Percentiles rank a stretch among this genome's conserved stretches.
Conservation (phyloP, 2,888 invertebrate species). For the Epirrhoe tristata region DNA sequence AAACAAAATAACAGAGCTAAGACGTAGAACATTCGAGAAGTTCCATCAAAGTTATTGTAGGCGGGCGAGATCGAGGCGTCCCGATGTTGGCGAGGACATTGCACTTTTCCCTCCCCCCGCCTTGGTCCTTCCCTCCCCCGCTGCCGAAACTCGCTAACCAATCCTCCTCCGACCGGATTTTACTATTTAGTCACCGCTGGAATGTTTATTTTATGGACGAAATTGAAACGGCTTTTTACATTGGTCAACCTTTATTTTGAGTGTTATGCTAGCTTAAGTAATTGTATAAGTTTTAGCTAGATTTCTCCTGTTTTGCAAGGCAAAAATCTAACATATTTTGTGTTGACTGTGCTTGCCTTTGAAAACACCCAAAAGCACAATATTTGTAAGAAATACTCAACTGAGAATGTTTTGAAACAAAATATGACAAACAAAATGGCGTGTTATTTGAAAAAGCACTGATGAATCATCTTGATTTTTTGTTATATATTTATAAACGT, state of each 20-base stretch:
- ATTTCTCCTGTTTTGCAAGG: no score
- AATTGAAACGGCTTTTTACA: constrained; percentile 42
- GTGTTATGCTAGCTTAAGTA: no score
- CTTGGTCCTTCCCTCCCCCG: constrained; percentile 73
- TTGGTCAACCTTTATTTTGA: constrained; percentile 9
- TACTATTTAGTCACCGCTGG: constrained; percentile 73
- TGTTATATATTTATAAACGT: neutral
- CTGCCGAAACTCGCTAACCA: constrained; percentile 80
- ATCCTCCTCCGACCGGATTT: constrained; percentile 75
- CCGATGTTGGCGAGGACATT: constrained; percentile 84
- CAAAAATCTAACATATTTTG: no score
- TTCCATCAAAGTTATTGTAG: constrained; percentile 43
- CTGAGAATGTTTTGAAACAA: no score
- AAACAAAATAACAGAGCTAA: constrained; percentile 24
- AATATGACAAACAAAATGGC: no score
- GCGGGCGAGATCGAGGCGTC: constrained; percentile 71
- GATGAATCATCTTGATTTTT: neutral
- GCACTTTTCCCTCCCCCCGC: constrained; percentile 73
- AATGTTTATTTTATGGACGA: constrained; percentile 57
- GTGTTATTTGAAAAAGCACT: no score
- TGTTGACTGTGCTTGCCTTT: no score
- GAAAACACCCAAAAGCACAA: no score
- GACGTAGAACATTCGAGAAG: constrained; percentile 38
- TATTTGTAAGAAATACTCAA: no score
- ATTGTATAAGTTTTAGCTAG: neutral